phyloP scores from a whole-genome alignment of 2,113 vertebrate genomes.

The Osmerus eperlanus region DNA sequence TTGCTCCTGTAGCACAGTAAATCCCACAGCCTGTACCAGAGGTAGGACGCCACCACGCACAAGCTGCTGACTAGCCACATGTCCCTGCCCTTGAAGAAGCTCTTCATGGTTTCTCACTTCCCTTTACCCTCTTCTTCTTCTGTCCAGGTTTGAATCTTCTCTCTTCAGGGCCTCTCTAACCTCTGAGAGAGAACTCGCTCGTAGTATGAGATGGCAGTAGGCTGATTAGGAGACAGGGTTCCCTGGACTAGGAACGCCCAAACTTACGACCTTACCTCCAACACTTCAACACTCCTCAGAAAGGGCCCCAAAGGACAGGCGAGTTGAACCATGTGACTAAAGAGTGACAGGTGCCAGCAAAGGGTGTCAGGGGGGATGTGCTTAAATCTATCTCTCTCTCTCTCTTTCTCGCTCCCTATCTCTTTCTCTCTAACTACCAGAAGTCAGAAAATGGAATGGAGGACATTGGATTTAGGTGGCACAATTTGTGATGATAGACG shows the following conservation, averaged over 20 bases:
- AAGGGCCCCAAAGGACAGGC: constrained; percentile 59
- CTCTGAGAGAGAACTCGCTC: constrained; percentile 26
- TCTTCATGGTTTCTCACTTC: constrained; percentile 62
- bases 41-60: constrained; percentile 75
- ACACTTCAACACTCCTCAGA: constrained; percentile 24
- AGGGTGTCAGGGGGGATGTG: constrained; percentile 22
- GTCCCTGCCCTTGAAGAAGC: constrained; percentile 70
- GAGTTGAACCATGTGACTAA: constrained; percentile 73
- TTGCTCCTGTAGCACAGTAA: constrained; percentile 70
- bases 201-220: constrained; percentile 25
- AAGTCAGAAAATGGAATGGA: constrained; percentile 17
- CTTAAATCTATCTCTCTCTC: constrained; percentile 3
- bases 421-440: neutral
- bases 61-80: constrained; percentile 79
- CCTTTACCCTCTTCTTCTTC: neutral
- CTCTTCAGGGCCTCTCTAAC: constrained; percentile 13
- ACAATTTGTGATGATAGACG: neutral
- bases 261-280: constrained; percentile 18
- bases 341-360: constrained; percentile 78
- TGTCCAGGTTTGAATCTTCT: constrained; percentile 23
- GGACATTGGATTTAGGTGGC: constrained; percentile 10
- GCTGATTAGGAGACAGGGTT: neutral
- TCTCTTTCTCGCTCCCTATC: neutral
- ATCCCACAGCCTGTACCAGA: constrained; percentile 77
- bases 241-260: constrained; percentile 28